phyloP scores from a whole-genome alignment of 2,888 invertebrate genomes.

The Hydrotaea cyrtoneurina region DNA sequence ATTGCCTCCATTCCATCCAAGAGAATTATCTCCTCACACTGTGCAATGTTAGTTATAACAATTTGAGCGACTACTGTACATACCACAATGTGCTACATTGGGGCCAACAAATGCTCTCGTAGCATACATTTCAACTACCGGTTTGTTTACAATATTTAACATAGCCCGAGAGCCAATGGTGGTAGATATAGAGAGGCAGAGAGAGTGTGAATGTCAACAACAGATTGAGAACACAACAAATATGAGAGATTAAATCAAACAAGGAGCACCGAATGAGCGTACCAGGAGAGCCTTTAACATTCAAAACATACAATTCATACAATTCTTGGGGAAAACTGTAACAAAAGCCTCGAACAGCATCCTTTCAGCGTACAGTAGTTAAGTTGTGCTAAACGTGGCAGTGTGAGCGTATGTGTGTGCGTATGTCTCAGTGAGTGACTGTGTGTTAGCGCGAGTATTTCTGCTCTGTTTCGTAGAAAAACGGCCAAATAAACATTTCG shows the following conservation, averaged over 20 bases:
- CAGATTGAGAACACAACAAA: not conserved
- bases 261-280: too few relatives aligned
- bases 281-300: not conserved
- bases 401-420: conserved; percentile 1
- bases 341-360: conserved; percentile 54
- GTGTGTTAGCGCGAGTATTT: not conserved
- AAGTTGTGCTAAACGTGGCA: conserved; percentile 47
- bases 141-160: conserved; percentile 64
- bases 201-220: not conserved
- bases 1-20: too few relatives aligned
- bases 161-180: conserved; percentile 16
- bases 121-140: conserved; percentile 48
- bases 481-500: conserved; percentile 25
- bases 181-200: not conserved
- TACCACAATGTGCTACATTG: conserved; percentile 1
- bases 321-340: not conserved
- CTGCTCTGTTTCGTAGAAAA: not conserved
- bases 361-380: conserved; percentile 51
- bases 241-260: too few relatives aligned
- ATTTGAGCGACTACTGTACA: not conserved
- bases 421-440: not conserved
- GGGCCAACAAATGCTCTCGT: not conserved
- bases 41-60: not conserved
- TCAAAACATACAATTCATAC: not conserved
- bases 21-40: too few relatives aligned